Evolutionary conservation across 2,888 invertebrate species (phyloP).

Genomic region (Limenitis camilla): DNA sequence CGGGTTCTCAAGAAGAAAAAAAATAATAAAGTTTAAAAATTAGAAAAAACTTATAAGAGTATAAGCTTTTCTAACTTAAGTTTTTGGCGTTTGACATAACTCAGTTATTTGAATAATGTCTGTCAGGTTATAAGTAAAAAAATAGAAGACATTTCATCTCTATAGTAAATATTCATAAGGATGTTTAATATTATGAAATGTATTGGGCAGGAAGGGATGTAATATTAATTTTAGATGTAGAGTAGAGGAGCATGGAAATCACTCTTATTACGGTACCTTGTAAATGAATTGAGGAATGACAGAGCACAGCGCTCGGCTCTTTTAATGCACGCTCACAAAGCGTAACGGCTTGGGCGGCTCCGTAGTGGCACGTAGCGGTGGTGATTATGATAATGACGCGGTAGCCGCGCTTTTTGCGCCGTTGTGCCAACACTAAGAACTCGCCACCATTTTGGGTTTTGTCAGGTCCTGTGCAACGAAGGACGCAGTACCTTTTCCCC

Average conservation of each 20-base stretch:
- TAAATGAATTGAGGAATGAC: slow-evolving; percentile 70
- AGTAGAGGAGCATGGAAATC: slow-evolving; percentile 24
- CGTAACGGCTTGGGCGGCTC: slow-evolving; percentile 65
- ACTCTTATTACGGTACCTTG: slow-evolving; percentile 49
- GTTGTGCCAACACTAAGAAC: slow-evolving; percentile 61
- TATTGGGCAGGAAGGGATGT: slow-evolving; percentile 4
- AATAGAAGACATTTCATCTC: no score
- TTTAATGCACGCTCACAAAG: slow-evolving; percentile 71
- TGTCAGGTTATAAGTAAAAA: no score
- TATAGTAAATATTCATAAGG: no score
- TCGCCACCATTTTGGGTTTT: slow-evolving; percentile 52
- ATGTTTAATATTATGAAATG: not conserved
- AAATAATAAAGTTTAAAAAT: no score
- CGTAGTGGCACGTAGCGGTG: slow-evolving; percentile 59
- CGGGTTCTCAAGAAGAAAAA: no score
- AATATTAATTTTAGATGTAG: slow-evolving; percentile 22
- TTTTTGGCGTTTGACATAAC: no score
- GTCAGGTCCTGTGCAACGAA: slow-evolving; percentile 23
- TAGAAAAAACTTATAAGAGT: no score
- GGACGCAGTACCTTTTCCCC: slow-evolving; percentile 34
- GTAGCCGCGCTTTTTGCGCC: slow-evolving; percentile 69
- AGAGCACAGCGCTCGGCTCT: slow-evolving; percentile 64
- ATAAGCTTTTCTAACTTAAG: no score
- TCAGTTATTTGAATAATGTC: no score
- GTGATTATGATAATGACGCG: slow-evolving; percentile 74